These are phyloP conservation scores for Lamellibrachia luymesi DNA, from an alignment of 1,140 invertebrate genomes.

Conservation along the genomic window DNA sequence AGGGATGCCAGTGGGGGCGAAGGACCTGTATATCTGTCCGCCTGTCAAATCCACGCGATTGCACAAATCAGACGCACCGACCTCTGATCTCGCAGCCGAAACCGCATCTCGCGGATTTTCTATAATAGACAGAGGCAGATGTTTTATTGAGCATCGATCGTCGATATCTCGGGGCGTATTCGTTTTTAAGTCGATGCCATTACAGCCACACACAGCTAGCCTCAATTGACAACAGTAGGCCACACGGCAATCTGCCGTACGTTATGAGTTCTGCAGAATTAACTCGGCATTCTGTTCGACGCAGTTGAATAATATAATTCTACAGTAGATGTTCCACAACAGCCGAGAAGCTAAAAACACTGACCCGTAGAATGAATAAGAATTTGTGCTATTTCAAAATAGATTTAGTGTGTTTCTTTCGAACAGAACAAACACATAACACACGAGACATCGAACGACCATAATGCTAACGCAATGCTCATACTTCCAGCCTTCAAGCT, in stretches of 20 bases:
- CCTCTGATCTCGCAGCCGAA: neutral
- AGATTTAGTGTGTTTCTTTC: neutral
- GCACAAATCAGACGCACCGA: neutral
- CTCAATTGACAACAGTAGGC: neutral
- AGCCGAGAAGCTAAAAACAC: neutral
- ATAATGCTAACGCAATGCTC: neutral
- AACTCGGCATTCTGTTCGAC: no score
- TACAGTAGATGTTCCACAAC: neutral
- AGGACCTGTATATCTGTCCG: neutral
- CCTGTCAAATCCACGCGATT: neutral
- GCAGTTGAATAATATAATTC: neutral
- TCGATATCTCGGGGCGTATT: constrained; percentile 1
- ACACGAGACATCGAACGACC: neutral
- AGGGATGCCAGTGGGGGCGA: neutral
- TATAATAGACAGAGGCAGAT: constrained; percentile 12
- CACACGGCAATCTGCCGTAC: no score
- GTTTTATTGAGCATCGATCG: neutral
- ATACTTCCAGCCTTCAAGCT: neutral
- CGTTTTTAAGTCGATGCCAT: neutral
- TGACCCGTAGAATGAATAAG: neutral
- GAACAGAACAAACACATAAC: neutral
- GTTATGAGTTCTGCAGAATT: no score
- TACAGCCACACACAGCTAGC: neutral
- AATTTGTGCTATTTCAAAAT: neutral
- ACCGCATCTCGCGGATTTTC: neutral